Evolutionary conservation across 2,888 invertebrate genomes (phyloP).

Genomic region (Xestobium rufovillosum): DNA sequence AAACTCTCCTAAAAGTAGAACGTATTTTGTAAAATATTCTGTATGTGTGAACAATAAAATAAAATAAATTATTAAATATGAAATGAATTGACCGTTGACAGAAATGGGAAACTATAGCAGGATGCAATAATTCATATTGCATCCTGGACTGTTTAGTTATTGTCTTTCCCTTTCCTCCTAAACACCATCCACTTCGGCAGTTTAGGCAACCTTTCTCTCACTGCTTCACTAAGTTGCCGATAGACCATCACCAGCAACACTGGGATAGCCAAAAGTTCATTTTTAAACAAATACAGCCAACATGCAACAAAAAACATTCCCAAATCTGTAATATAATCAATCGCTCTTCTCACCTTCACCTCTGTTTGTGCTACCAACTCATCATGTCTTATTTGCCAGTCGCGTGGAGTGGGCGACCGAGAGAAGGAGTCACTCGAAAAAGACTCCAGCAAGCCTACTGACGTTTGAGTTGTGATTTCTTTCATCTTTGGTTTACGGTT

Average conservation of each 20-base stretch:
- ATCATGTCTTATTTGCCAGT: constrained; percentile 41
- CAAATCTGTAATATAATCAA: constrained; percentile 68
- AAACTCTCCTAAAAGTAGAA: no score
- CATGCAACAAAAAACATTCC: constrained; percentile 68
- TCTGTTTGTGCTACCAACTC: constrained; percentile 56
- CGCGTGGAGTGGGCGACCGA: constrained; percentile 17
- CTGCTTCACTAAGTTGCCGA: constrained; percentile 63
- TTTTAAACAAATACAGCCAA: constrained; percentile 75
- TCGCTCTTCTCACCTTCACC: constrained; percentile 57
- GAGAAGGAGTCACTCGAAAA: constrained; percentile 26
- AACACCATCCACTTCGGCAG: constrained; percentile 55
- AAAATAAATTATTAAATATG: no score
- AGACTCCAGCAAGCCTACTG: constrained; percentile 37
- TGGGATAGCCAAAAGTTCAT: constrained; percentile 72
- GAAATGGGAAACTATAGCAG: no score
- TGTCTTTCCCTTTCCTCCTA: no score
- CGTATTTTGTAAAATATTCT: no score
- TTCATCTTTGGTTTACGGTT: constrained; percentile 31
- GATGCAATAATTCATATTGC: no score
- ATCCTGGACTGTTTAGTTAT: no score
- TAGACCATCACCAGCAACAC: constrained; percentile 69
- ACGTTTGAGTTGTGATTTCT: constrained; percentile 40
- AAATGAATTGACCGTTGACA: no score
- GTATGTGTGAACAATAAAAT: no score
- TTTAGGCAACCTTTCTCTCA: constrained; percentile 52